Evolutionary conservation across 1,140 invertebrate genomes (phyloP).

Genomic region (Cecropterus lyciades): DNA sequence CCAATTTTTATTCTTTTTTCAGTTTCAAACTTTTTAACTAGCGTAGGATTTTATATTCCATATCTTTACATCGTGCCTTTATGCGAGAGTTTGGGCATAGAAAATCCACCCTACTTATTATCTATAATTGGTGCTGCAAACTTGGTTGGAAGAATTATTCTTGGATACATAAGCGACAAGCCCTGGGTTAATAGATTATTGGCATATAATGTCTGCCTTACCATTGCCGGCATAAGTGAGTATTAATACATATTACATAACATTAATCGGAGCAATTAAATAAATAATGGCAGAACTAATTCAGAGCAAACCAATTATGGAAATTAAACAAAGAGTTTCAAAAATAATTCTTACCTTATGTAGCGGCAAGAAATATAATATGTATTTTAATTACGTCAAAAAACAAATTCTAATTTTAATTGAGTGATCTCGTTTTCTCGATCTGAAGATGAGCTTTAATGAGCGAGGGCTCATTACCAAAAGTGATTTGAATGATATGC

Average conservation of each 20-base stretch:
- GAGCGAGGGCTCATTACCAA: no score
- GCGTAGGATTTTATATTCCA: conserved; percentile 98
- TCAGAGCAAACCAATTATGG: no score
- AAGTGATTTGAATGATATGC: no score
- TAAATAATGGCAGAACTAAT: neutral
- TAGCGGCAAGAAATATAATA: no score
- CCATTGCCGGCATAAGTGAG: conserved; percentile 93
- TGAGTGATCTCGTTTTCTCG: no score
- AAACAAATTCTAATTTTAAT: no score
- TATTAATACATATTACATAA: conserved; percentile 37
- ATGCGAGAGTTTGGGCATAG: conserved; percentile 86
- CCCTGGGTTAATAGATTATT: conserved; percentile 94
- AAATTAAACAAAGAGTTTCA: no score
- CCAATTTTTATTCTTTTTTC: conserved; percentile 95
- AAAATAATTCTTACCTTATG: no score
- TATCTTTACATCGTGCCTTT: conserved; percentile 92
- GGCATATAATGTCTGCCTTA: conserved; percentile 95
- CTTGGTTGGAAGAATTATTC: conserved; percentile 93
- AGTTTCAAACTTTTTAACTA: conserved; percentile 97
- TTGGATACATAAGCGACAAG: conserved; percentile 95
- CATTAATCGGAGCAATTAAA: neutral
- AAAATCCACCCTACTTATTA: conserved; percentile 87
- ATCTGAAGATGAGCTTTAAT: no score
- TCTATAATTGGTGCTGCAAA: conserved; percentile 94
- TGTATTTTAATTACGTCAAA: no score